Evolutionary conservation across 2,888 invertebrate genomes (phyloP).

Genomic region (Strigamia transsilvanica): DNA sequence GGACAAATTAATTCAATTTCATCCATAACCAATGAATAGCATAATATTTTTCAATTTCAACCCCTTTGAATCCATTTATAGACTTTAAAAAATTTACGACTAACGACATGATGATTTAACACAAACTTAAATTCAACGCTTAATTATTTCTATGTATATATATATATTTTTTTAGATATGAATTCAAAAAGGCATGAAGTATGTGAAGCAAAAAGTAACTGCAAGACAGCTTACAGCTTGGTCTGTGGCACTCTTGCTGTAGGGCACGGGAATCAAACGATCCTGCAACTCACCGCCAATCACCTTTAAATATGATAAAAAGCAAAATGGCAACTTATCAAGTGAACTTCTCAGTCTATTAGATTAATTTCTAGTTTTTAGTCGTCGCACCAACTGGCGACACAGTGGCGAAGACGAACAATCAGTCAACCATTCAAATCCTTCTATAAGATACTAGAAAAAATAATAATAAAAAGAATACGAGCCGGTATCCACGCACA

Average conservation of each 20-base stretch:
- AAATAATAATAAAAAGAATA: conserved; percentile 53
- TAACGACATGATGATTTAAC: neutral
- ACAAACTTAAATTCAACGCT: neutral
- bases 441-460: conserved; percentile 52
- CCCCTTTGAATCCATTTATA: conserved; percentile 36
- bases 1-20: neutral
- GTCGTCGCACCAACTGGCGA: conserved; percentile 26
- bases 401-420: conserved; percentile 20
- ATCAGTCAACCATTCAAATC: conserved; percentile 24
- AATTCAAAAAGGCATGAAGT: conserved; percentile 55
- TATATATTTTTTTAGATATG: conserved; percentile 5
- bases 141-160: neutral
- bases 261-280: conserved; percentile 99
- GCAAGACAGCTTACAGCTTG: conserved; percentile 94
- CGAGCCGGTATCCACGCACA: conserved; percentile 13
- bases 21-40: conserved; percentile 5
- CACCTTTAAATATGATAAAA: conserved; percentile 88
- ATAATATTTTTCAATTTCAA: neutral
- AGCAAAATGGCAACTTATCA: conserved; percentile 54
- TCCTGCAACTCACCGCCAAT: conserved; percentile 99
- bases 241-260: conserved; percentile 99
- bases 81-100: neutral
- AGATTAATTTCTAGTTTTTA: conserved; percentile 7
- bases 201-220: conserved; percentile 56
- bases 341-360: conserved; percentile 28